Percentiles rank a stretch among this genome's conserved stretches.
Evolutionary conservation across 2,888 invertebrate genomes (phyloP).

Genomic region (Cristatella mucedo): DNA sequence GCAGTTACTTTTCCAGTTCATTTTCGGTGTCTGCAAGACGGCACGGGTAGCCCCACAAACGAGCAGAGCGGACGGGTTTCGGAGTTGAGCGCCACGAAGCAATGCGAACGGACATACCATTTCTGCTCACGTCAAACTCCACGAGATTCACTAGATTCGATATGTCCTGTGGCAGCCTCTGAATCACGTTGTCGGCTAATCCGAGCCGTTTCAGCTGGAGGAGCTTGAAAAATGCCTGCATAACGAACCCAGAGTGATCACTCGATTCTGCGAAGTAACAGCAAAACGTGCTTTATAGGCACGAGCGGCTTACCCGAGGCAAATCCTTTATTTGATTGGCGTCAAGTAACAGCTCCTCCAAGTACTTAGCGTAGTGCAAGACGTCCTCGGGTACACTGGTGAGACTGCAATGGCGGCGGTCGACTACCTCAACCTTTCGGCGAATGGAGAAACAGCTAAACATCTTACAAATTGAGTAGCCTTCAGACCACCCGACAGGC

Average conservation of each 20-base stretch:
- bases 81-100: too few relatives aligned
- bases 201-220: conserved; percentile 73
- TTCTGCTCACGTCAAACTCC: conserved; percentile 92
- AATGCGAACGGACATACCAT: conserved; percentile 86
- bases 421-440: conserved; percentile 94
- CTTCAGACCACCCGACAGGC: too few relatives aligned
- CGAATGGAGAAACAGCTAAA: conserved; percentile 43
- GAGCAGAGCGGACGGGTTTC: too few relatives aligned
- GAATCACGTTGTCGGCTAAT: conserved; percentile 96
- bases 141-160: conserved; percentile 93
- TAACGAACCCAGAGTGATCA: too few relatives aligned
- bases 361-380: conserved; percentile 81
- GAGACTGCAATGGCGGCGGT: conserved; percentile 96
- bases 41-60: too few relatives aligned
- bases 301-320: conserved; percentile 66
- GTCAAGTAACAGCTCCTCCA: conserved; percentile 92
- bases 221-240: conserved; percentile 90
- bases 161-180: conserved; percentile 83
- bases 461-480: too few relatives aligned
- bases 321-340: conserved; percentile 96
- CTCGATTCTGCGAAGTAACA: too few relatives aligned
- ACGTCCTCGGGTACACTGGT: conserved; percentile 94
- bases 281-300: too few relatives aligned
- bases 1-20: too few relatives aligned
- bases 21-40: too few relatives aligned